These are phyloP conservation scores for Agelas oroides DNA, from an alignment of 37 sponge, comb jelly and placozoan genomes.

Conservation along the genomic window DNA sequence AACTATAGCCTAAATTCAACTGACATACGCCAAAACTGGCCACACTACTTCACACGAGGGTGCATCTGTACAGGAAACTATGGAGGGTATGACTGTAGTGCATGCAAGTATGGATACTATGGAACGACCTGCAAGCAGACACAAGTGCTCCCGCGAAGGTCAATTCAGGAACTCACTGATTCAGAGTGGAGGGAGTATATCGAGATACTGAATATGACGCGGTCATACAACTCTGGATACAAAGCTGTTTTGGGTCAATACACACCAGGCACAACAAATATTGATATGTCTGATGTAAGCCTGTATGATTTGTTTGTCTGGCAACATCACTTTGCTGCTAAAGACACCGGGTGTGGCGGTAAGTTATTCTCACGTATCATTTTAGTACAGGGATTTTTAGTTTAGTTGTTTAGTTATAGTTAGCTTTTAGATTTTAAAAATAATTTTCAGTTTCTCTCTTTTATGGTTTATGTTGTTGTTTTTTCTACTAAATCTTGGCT, in stretches of 20 bases:
- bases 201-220: slow-evolving; percentile 16
- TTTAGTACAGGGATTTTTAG: too few species aligned
- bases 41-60: slow-evolving; percentile 45
- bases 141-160: slow-evolving; percentile 32
- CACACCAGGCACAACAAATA: slow-evolving; percentile 1
- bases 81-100: slow-evolving; percentile 59
- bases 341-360: slow-evolving; percentile 13
- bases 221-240: slow-evolving; percentile 38
- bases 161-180: slow-evolving; percentile 10
- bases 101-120: slow-evolving; percentile 60
- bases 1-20: neutral
- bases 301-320: slow-evolving; percentile 55
- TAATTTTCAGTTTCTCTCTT: too few species aligned
- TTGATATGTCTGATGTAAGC: slow-evolving; percentile 3
- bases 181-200: slow-evolving; percentile 46
- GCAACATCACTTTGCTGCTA: slow-evolving; percentile 71
- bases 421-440: too few species aligned
- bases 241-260: slow-evolving; percentile 38
- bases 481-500: too few species aligned
- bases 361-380: neutral
- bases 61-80: slow-evolving; percentile 65
- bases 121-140: slow-evolving; percentile 38
- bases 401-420: too few species aligned
- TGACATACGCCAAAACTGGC: slow-evolving; percentile 60
- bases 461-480: too few species aligned